Conservation (phyloP, 2,797 vertebrate species). For the Diplodus sargus region DNA sequence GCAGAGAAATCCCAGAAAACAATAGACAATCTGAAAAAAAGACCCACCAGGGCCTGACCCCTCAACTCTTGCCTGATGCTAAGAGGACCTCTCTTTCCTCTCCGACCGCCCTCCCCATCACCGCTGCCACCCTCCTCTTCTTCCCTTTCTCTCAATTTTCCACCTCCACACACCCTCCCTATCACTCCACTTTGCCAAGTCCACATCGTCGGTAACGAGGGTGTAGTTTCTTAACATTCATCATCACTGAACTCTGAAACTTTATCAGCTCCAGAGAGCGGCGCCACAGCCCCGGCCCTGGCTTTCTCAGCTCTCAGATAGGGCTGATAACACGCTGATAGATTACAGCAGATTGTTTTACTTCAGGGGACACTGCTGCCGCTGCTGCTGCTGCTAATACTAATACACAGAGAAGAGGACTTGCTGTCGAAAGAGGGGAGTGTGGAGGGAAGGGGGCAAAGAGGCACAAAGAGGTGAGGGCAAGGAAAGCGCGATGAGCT, state of each 20-base stretch:
- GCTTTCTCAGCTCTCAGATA: constrained; percentile 95
- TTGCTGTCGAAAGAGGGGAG: constrained; percentile 64
- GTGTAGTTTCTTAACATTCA: constrained; percentile 97
- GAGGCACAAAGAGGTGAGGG: constrained; percentile 51
- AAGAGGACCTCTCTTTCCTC: constrained; percentile 55
- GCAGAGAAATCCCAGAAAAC: constrained; percentile 19
- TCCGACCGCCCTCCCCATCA: constrained; percentile 18
- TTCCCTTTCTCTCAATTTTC: constrained; percentile 44
- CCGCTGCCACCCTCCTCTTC: constrained; percentile 30
- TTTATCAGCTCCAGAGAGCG: constrained; percentile 94
- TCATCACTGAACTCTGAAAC: constrained; percentile 96
- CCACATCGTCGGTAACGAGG: constrained; percentile 90
- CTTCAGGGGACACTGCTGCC: constrained; percentile 87
- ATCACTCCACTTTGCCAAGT: constrained; percentile 86
- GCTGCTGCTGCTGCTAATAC: constrained; percentile 85
- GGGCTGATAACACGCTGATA: constrained; percentile 92
- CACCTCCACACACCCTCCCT: constrained; percentile 46
- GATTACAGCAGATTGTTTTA: constrained; percentile 98
- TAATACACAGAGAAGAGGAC: constrained; percentile 85
- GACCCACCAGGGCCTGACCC: constrained; percentile 75
- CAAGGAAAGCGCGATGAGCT: constrained; percentile 47
- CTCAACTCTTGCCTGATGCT: constrained; percentile 42
- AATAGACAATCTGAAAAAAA: constrained; percentile 16
- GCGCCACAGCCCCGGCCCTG: constrained; percentile 89
- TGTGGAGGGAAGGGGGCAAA: constrained; percentile 45